Percentiles rank a stretch among this genome's conserved stretches.
Conservation (phyloP, 2,113 vertebrate species). For the Platycercus adscitus region DNA sequence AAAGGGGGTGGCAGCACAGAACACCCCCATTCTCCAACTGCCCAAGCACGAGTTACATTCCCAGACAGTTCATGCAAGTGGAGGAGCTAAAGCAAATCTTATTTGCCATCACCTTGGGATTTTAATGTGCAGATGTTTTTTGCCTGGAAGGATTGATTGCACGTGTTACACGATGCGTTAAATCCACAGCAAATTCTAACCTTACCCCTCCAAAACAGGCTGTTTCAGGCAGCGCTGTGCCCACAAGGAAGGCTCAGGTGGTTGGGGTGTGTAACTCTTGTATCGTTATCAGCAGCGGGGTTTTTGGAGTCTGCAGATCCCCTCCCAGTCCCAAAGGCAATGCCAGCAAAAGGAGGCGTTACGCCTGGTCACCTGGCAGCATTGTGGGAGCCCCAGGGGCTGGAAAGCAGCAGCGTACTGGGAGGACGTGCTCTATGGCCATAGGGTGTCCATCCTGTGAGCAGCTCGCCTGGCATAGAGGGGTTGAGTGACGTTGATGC, state of each 20-base stretch:
- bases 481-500: slow-evolving; percentile 77
- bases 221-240: background rate
- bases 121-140: background rate
- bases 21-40: background rate
- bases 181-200: background rate
- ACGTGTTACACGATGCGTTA: fast-evolving
- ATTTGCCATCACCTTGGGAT: background rate
- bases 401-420: background rate
- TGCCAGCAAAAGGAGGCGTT: background rate
- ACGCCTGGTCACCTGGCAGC: background rate
- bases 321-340: background rate
- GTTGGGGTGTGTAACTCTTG: background rate
- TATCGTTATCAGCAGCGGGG: background rate
- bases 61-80: background rate
- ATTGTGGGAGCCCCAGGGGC: background rate
- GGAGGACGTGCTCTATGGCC: background rate
- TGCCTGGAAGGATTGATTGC: background rate
- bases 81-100: background rate
- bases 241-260: background rate
- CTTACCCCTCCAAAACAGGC: background rate
- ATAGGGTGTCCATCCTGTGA: background rate
- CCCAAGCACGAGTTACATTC: background rate
- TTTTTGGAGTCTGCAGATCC: background rate
- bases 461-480: slow-evolving; percentile 46
- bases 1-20: background rate